Conservation (phyloP, 1,140 invertebrate species). For the Zaprionus capensis region DNA sequence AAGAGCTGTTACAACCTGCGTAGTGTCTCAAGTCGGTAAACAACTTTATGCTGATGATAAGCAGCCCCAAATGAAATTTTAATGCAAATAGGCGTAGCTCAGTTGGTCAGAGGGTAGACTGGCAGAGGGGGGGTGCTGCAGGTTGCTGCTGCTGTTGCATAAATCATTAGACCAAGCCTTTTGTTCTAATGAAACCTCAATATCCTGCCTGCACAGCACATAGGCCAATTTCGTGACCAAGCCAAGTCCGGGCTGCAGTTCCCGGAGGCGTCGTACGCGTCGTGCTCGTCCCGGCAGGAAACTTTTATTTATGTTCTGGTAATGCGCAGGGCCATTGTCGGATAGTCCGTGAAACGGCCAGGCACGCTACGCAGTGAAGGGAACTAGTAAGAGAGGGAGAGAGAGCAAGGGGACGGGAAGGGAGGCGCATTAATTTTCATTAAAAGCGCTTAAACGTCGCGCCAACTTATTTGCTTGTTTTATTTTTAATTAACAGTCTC, state of each 20-base stretch:
- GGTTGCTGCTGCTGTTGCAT: slow-evolving; percentile 47
- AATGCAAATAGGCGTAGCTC: slow-evolving; percentile 66
- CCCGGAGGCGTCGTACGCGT: slow-evolving; percentile 25
- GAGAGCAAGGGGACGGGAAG: background rate
- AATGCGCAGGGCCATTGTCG: slow-evolving; percentile 38
- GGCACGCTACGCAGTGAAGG: background rate
- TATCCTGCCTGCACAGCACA: slow-evolving; percentile 20
- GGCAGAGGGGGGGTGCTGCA: background rate
- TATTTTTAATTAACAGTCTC: slow-evolving; percentile 75
- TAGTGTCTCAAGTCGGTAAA: slow-evolving; percentile 9
- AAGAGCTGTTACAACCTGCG: background rate
- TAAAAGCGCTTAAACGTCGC: slow-evolving; percentile 77
- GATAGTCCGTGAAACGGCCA: slow-evolving; percentile 1
- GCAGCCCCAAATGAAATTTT: slow-evolving; percentile 66
- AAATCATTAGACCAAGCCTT: slow-evolving; percentile 67
- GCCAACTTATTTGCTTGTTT: slow-evolving; percentile 75
- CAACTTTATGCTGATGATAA: slow-evolving; percentile 51
- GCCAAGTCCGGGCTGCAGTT: slow-evolving; percentile 14
- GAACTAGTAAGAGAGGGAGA: background rate
- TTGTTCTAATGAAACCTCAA: slow-evolving; percentile 55
- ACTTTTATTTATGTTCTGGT: slow-evolving; percentile 67
- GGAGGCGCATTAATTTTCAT: slow-evolving; percentile 77
- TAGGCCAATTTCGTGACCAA: slow-evolving; percentile 56
- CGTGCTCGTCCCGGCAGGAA: slow-evolving; percentile 34
- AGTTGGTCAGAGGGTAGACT: slow-evolving; percentile 47